These are phyloP conservation scores for Gambelia wislizenii DNA, from an alignment of 2,797 vertebrate genomes.

Conservation along the genomic window DNA sequence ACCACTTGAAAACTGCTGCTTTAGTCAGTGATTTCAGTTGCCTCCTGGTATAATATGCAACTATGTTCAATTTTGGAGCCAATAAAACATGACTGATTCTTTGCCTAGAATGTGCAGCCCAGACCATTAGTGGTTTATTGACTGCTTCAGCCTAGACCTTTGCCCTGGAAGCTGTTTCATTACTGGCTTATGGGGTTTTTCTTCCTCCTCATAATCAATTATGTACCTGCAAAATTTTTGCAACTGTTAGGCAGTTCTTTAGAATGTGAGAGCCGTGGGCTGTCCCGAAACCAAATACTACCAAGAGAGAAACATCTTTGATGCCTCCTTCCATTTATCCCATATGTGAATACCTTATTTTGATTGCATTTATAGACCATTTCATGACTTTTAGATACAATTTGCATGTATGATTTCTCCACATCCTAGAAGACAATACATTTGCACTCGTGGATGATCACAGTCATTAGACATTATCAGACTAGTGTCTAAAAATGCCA, in stretches of 20 bases:
- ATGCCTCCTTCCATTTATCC: not conserved
- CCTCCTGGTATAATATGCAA: not conserved
- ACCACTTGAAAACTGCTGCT: not conserved
- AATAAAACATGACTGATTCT: not conserved
- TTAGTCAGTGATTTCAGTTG: not conserved
- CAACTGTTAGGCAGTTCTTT: not conserved
- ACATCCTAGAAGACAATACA: not conserved
- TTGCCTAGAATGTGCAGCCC: not conserved
- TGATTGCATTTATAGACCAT: not conserved
- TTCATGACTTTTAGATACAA: not conserved
- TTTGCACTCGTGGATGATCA: not conserved
- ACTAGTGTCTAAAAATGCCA: no score
- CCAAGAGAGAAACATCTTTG: not conserved
- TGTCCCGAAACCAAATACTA: not conserved
- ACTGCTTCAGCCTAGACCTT: not conserved
- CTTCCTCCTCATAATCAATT: not conserved
- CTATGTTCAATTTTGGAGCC: not conserved
- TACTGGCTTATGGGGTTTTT: not conserved
- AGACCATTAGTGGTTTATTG: conserved; percentile 5
- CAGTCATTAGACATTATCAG: no score
- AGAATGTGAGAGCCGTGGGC: not conserved
- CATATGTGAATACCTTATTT: not conserved
- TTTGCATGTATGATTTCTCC: not conserved
- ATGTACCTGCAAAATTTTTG: not conserved
- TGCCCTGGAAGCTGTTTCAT: conserved; percentile 12